Evolutionary conservation across 2,888 invertebrate genomes (phyloP), one percentile per base, ranked within the genome.

Genomic region (Lepas anatifera): DNA sequence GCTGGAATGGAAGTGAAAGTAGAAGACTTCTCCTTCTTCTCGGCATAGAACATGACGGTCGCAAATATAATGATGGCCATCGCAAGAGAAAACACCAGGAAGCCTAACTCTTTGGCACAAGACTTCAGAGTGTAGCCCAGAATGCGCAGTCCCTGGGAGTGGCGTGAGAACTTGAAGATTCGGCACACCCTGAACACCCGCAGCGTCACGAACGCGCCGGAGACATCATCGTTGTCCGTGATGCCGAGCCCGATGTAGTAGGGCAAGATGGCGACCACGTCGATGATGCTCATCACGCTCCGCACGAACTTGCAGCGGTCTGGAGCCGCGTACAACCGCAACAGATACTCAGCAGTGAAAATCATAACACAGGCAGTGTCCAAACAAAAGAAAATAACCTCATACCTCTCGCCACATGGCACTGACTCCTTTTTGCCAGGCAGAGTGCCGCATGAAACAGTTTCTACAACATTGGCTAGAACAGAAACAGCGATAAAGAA

Each of bases 11-110:
- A 97, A 74, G 95, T 98, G 85, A 99, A 99, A 81, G 92, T 92
- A 70, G 98, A 98, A 77, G 90, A 90, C 77, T 89, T 89, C 75
- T 95, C 97, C 81, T 97, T 97, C 84, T 99, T 99, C 85, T 99
- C 99, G 69, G 98, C 97, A 84, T 99, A 99, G 85, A 95, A 99
- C 97, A 99, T 99, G 77, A 99, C 96, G 52, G 99, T 99, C 74
- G 99, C 98, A 82, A 99, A 99, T 79, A 99, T 99, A 78, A 99
- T 98, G 81, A 99, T 99, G 78, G 99, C 99, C 98, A 99, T 98
- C 74, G 97, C 96, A 78, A 99, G 84, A 41, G 98, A 99, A 83
- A 99, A 99, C 73, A 99, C 96, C 74, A 99, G 87, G 84, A 99
- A 99, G 75, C 99, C 99, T 76, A 99, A 87, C 84, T 98, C 98